These are phyloP conservation scores for Syndactyla subalaris DNA, from an alignment of 2,797 vertebrate species.

Conservation along the genomic window DNA sequence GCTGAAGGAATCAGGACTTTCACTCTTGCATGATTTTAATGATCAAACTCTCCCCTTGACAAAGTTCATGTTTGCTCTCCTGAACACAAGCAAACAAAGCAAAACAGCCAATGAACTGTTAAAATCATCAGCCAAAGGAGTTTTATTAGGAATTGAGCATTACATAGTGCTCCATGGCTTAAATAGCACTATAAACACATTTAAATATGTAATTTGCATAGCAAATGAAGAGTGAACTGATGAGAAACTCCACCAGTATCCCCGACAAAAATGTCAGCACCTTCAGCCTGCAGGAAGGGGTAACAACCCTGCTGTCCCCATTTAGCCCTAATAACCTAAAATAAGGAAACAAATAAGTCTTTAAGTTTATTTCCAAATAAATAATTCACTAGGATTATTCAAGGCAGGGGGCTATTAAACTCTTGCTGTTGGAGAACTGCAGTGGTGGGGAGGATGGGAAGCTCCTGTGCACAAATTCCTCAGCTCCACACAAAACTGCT, in stretches of 20 bases:
- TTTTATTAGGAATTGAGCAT: accelerated
- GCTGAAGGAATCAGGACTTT: background rate
- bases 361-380: background rate
- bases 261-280: background rate
- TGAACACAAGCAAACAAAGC: background rate
- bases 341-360: background rate
- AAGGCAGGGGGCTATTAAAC: accelerated
- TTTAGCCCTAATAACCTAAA: background rate
- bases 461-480: background rate
- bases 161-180: accelerated
- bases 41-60: background rate
- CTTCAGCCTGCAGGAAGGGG: background rate
- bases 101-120: background rate
- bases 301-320: no score
- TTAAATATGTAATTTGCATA: accelerated
- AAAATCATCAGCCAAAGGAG: background rate
- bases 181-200: background rate
- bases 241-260: background rate
- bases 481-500: background rate
- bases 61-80: conserved; percentile 49
- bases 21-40: background rate
- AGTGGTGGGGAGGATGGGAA: background rate
- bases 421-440: background rate
- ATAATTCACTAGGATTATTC: background rate
- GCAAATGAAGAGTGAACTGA: accelerated